Evolutionary conservation across 2,888 invertebrate species (phyloP).

Genomic region (Harpalus rubripes): DNA sequence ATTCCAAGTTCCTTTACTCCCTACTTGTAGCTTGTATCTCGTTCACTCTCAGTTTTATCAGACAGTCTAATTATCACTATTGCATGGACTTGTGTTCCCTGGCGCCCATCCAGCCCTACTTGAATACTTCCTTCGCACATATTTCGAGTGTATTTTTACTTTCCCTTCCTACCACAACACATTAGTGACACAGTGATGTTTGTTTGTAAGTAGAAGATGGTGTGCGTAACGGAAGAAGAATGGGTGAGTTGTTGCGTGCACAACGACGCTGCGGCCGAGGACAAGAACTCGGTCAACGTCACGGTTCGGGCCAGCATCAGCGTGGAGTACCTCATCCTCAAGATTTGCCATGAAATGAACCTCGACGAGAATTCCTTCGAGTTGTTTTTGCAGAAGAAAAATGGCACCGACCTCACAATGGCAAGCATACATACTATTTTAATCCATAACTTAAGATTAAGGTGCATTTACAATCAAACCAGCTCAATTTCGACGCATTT

Average conservation of each 20-base stretch:
- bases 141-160: slow-evolving; percentile 53
- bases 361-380: slow-evolving; percentile 78
- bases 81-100: slow-evolving; percentile 52
- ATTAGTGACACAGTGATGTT: too few species aligned
- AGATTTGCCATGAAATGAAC: slow-evolving; percentile 77
- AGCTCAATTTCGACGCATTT: too few species aligned
- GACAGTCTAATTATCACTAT: slow-evolving; percentile 40
- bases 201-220: slow-evolving; percentile 76
- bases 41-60: slow-evolving; percentile 58
- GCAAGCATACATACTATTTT: slow-evolving; percentile 64
- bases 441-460: too few species aligned
- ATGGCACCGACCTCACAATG: slow-evolving; percentile 70
- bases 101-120: slow-evolving; percentile 40
- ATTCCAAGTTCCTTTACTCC: slow-evolving; percentile 65
- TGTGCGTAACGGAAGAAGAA: slow-evolving; percentile 76
- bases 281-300: slow-evolving; percentile 72
- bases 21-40: slow-evolving; percentile 17
- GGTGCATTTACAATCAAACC: too few species aligned
- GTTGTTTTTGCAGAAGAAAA: slow-evolving; percentile 73
- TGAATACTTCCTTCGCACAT: slow-evolving; percentile 49
- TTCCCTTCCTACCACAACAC: too few species aligned
- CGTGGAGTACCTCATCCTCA: slow-evolving; percentile 77
- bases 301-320: slow-evolving; percentile 76
- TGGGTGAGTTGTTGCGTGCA: slow-evolving; percentile 77
- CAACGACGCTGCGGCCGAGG: slow-evolving; percentile 72